A percentile compares a stretch with the other conserved stretches of the same genome.
Conservation (phyloP, 2,113 vertebrate species). For the Eulemur rufifrons region DNA sequence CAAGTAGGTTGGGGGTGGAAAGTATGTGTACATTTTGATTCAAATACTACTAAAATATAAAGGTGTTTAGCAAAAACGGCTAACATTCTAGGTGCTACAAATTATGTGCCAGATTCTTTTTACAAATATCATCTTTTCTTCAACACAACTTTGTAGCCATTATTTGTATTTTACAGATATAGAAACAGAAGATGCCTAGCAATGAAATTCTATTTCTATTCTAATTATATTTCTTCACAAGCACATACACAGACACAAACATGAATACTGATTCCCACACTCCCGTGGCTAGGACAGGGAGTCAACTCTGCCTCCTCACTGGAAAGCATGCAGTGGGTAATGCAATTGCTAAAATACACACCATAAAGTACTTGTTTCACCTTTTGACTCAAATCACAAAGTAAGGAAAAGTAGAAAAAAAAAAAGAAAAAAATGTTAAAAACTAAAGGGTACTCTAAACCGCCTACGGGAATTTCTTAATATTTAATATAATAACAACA, state of each 20-base stretch:
- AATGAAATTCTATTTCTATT: background rate
- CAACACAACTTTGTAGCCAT: background rate
- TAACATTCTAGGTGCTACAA: background rate
- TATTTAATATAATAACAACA: slow-evolving; percentile 21
- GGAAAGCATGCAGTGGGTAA: background rate
- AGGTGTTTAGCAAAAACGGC: background rate
- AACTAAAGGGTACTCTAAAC: background rate
- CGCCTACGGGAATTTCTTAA: background rate
- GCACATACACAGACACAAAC: background rate
- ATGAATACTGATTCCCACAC: background rate
- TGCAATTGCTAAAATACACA: background rate
- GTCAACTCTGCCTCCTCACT: background rate
- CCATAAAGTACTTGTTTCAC: background rate
- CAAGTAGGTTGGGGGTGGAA: background rate
- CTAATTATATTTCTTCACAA: background rate
- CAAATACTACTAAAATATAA: background rate
- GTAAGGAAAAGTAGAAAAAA: background rate
- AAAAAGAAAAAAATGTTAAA: background rate
- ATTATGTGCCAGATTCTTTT: background rate
- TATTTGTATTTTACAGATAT: background rate
- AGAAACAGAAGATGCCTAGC: background rate
- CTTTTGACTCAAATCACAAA: background rate
- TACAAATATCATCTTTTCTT: background rate
- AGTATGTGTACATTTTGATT: background rate
- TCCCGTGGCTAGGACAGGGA: background rate